A percentile compares a stretch with the other conserved stretches of the same genome.
Evolutionary conservation across 2,888 invertebrate species (phyloP).

Genomic region (Thera britannica): DNA sequence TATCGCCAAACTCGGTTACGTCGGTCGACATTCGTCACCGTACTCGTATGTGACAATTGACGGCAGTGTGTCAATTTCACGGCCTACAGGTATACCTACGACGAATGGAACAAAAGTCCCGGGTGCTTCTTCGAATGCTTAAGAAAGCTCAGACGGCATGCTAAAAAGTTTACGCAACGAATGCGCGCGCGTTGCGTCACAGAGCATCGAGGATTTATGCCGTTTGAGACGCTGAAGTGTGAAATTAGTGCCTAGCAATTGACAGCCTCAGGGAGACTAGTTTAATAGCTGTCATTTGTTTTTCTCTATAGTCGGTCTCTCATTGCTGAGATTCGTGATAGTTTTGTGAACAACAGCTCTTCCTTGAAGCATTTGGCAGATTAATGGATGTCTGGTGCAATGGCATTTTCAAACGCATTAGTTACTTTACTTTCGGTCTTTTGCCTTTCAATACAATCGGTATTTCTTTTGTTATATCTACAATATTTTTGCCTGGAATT

Average conservation of each 20-base stretch:
- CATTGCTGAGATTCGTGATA: no score
- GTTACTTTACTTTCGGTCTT: no score
- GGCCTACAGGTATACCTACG: conserved; percentile 50
- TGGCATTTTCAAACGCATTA: no score
- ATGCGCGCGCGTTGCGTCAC: conserved; percentile 63
- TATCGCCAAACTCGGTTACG: conserved; percentile 68
- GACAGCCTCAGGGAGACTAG: conserved; percentile 23
- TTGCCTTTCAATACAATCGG: no score
- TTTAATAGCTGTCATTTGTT: not conserved
- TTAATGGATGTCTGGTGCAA: no score
- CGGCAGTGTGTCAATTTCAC: conserved; percentile 70
- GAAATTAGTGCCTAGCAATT: conserved; percentile 37
- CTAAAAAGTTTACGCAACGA: conserved; percentile 79
- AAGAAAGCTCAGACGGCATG: conserved; percentile 80
- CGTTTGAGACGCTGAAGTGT: conserved; percentile 48
- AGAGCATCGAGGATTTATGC: conserved; percentile 62
- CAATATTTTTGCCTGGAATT: no score
- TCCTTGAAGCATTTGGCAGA: no score
- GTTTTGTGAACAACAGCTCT: no score
- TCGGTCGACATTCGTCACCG: conserved; percentile 66
- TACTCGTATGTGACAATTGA: conserved; percentile 48
- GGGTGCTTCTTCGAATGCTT: conserved; percentile 70
- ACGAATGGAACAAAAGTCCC: conserved; percentile 61
- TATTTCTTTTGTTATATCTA: no score
- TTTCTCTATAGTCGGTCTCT: no score